Base-by-base conservation (phyloP, 1,140 invertebrate genomes). In the Tyrophagus putrescentiae region DNA sequence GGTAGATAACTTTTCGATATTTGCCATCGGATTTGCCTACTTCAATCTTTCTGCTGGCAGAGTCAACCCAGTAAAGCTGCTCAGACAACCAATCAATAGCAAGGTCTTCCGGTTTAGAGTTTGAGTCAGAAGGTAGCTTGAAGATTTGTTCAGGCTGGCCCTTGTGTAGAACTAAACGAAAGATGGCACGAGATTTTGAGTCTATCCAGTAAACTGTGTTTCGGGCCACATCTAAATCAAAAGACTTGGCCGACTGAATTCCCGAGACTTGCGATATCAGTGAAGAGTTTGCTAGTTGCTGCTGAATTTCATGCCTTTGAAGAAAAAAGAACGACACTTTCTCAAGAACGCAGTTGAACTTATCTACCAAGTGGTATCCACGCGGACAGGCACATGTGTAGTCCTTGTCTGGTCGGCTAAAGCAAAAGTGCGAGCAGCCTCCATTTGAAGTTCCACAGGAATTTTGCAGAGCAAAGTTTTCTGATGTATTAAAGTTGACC, bases 21-120 rank as follows among this genome's bases (percentile, higher is more conserved):
- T 81, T 76, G 1, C 91, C 91, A 66, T 89, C 85, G 69, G 91
- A 82, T 52, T 80, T 82, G 0, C 85, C 79, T 0, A 95, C 92
- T 74, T 95, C 91, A 28, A 98, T 88, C 0, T 85, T 89, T 69
- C 94, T 90, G 44, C 25, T 27, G 1, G 93, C 70, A 16, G 87
- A 92, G 72, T 97, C 93, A 32, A 94, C 74, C 90, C 91, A 97
- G 70, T 98, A 98, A 0, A 98, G 73, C 70, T 96, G 95, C 23
- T 83, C 80, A 0, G 81, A 88, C 25, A 97, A 82, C 93, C 93
- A 97, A 72, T 97, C 93, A 65, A 93, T 91, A 1, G 92, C 91
- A n/a, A 97, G 71, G 0, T 90, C 91, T 76, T 95, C 91, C 0
- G 94, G 87, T 2, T 94, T n/a, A n/a, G n/a, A n/a, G n/a, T n/a